A percentile compares a stretch with the other conserved stretches of the same genome.
phyloP scores from a whole-genome alignment of 2,797 vertebrate species.

The Fundulus diaphanus region DNA sequence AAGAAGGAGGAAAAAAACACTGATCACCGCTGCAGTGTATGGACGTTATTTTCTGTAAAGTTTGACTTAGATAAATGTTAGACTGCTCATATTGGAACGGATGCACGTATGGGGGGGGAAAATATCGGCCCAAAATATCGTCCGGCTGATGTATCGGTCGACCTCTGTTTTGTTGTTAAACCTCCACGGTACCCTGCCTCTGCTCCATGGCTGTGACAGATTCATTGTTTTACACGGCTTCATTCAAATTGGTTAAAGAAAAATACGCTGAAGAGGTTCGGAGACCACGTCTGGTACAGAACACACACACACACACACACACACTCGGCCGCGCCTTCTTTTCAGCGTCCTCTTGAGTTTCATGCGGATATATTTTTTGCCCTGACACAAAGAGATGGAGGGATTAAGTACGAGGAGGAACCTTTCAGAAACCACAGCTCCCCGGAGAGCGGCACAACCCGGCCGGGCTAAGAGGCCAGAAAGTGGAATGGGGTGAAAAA shows the following conservation, averaged over 20 bases:
- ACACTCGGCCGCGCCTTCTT: conserved; percentile 51
- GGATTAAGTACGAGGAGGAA: conserved; percentile 80
- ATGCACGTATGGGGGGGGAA: no score
- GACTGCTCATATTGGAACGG: no score
- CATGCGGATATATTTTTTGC: conserved; percentile 82
- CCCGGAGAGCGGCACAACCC: conserved; percentile 53
- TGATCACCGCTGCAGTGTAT: no score
- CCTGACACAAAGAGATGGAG: conserved; percentile 80
- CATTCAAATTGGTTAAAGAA: not conserved
- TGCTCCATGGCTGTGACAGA: not conserved
- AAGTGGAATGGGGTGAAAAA: conserved; percentile 27
- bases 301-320: no score
- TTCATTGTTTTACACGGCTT: not conserved
- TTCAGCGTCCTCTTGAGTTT: conserved; percentile 73
- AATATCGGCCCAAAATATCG: no score
- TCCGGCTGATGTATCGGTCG: no score
- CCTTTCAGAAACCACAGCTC: conserved; percentile 84
- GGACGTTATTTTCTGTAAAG: no score
- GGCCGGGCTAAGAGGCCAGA: conserved; percentile 45
- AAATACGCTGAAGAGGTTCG: not conserved
- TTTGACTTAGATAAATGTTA: no score
- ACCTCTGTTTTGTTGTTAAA: no score
- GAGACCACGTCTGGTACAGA: not conserved
- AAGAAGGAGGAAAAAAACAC: no score
- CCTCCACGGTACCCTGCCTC: no score